Base-by-base conservation (phyloP, 53 echinoderm and acorn worm species). In the Luidia sarsii region DNA sequence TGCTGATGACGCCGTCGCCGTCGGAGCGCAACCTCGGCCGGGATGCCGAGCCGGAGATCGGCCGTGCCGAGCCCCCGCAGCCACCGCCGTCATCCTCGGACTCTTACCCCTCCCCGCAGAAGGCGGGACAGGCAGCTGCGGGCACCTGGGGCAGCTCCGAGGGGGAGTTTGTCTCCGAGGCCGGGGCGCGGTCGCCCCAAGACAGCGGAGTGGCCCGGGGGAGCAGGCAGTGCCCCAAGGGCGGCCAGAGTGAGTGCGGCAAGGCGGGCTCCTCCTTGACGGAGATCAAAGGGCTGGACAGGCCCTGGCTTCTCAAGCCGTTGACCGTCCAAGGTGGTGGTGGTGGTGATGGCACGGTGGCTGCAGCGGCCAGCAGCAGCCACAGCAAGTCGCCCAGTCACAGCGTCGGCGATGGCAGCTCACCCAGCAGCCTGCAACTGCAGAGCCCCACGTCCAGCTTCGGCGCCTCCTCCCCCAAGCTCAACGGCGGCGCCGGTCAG, bases 261-360 rank as follows among this genome's bases (percentile, higher is more conserved):
- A 80, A 70, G 66, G 87, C 80, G 65, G 87, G 57, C n/a, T 33
- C 87, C 46, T 86, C 70, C 41, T n/a, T n/a, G 52, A 82, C 66
- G 28, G 82, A 82, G 22, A 56, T 82, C 22, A 60, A 57, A 46
- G 45, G 60, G n/a, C 29, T 29, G 48, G 46, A 60, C 8, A 16
- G 60, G 2, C 77, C 77, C 9, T 77, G 77, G 77, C 77, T 55
- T 9, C 61, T 77, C 7, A 77, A 77, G 61, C 77, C 77, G 0
- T 61, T 77, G 0, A 61, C 61, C 0, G 43, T 60, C 10, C 60
- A 60, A 48, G 61, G 32, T 21, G 57, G 52, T 24, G 33, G 77
- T 21, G 4, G 7, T 19, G 6, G 6, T 41, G 6, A 6, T 11
- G 6, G 11, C 41, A 7, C 41, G 41, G 41, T 7, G 6, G 11